phyloP scores from a whole-genome alignment of 2,113 vertebrate genomes.

The Naja naja region DNA sequence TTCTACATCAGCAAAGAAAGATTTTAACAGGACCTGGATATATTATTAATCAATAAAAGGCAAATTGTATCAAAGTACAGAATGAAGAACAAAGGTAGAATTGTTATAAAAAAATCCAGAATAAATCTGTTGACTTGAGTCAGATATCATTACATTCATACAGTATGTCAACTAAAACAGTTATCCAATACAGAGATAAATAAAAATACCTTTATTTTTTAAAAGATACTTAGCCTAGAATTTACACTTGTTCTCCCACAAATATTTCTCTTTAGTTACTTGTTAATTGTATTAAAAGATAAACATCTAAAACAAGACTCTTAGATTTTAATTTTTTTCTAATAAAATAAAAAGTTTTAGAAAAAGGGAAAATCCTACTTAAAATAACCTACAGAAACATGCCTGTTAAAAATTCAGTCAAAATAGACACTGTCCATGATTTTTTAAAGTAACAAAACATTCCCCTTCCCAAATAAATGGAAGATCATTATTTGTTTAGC shows the following conservation, averaged over 20 bases:
- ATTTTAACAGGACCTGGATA: constrained; percentile 9
- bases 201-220: background rate
- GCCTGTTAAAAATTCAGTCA: constrained; percentile 19
- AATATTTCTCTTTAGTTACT: background rate
- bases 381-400: constrained; percentile 37
- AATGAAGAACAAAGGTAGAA: background rate
- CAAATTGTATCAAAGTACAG: background rate
- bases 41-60: background rate
- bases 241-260: background rate
- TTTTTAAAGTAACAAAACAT: background rate
- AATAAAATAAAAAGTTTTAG: background rate
- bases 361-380: constrained; percentile 33
- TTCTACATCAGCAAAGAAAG: constrained; percentile 18
- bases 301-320: background rate
- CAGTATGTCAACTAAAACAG: background rate
- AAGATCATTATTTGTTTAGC: background rate
- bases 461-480: background rate
- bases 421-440: background rate
- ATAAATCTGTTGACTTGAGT: background rate
- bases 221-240: background rate
- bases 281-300: background rate
- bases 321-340: background rate
- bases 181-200: background rate
- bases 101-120: background rate
- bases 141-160: background rate